phyloP scores from a whole-genome alignment of 2,113 vertebrate species.

The Melanerpes formicivorus region DNA sequence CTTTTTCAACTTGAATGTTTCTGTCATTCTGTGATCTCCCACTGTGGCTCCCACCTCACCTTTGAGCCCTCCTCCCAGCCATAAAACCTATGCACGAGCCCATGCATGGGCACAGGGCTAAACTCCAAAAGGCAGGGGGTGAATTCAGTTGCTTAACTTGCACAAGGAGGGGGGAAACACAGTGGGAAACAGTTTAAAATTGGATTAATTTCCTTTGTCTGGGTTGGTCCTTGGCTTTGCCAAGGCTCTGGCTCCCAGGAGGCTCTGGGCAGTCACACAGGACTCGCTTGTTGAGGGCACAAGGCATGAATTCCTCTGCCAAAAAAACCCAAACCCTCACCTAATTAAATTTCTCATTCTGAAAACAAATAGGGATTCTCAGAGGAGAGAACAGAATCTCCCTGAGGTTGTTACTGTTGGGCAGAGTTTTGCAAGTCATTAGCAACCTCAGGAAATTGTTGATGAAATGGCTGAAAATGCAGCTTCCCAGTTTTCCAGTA shows the following conservation, averaged over 20 bases:
- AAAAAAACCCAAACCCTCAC: background rate
- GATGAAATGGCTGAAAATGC: slow-evolving; percentile 43
- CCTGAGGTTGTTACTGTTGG: slow-evolving; percentile 36
- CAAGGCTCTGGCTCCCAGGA: background rate
- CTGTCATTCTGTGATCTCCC: background rate
- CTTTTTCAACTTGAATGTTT: too few relatives aligned
- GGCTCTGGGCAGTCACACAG: background rate
- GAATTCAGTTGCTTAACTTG: background rate
- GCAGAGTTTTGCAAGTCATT: slow-evolving; percentile 58
- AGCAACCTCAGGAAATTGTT: slow-evolving; percentile 34
- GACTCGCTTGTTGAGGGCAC: background rate
- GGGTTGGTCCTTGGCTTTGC: background rate
- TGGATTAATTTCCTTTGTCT: background rate
- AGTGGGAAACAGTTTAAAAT: background rate
- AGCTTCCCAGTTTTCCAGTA: slow-evolving; percentile 47
- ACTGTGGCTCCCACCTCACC: rapidly evolving
- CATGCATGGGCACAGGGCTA: rapidly evolving
- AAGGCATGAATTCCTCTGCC: background rate
- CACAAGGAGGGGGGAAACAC: background rate
- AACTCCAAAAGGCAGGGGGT: rapidly evolving
- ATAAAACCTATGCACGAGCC: rapidly evolving
- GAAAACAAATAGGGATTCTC: slow-evolving; percentile 21
- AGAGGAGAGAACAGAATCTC: background rate
- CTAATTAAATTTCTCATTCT: slow-evolving; percentile 51
- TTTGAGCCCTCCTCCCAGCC: background rate